A percentile compares a stretch with the other conserved stretches of the same genome.
These are phyloP conservation scores for Pachymerium ferrugineum DNA, from an alignment of 2,888 invertebrate species.

Conservation along the genomic window DNA sequence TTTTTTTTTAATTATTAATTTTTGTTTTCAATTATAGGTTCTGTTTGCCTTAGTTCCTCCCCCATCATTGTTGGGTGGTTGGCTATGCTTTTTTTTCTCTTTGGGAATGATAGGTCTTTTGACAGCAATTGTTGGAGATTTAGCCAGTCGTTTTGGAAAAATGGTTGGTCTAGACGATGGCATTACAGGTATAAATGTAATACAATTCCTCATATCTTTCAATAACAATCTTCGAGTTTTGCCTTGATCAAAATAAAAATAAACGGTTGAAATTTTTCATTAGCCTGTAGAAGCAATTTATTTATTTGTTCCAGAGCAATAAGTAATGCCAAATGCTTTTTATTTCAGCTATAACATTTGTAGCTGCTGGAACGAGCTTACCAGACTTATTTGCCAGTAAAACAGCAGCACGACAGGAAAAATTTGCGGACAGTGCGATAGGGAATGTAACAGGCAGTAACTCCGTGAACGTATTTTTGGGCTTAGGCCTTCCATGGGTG, in stretches of 20 bases:
- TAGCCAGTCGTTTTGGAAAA: conserved; percentile 58
- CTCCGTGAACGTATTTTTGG: conserved; percentile 60
- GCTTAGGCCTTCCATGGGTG: conserved; percentile 60
- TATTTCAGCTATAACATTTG: conserved; percentile 51
- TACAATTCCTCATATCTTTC: too few species aligned
- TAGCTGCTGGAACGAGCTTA: conserved; percentile 57
- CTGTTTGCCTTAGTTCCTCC: too few species aligned
- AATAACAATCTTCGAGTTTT: too few species aligned
- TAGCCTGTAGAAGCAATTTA: too few species aligned
- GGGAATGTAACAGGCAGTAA: conserved; percentile 60
- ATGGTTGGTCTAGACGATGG: too few species aligned
- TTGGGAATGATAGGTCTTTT: conserved; percentile 54
- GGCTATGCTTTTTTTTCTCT: too few species aligned
- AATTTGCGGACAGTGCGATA: conserved; percentile 58
- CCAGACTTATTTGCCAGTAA: too few species aligned
- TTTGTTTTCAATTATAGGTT: conserved; percentile 44
- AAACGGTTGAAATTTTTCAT: background rate
- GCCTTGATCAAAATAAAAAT: too few species aligned
- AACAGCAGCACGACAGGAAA: too few species aligned
- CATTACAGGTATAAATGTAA: too few species aligned
- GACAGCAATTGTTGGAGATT: conserved; percentile 56
- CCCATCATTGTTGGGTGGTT: too few species aligned
- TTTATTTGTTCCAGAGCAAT: background rate
- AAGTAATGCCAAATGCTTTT: background rate
- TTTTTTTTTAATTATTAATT: background rate